Conservation (phyloP, 1,140 invertebrate genomes). For the Drosophila setifemur region DNA sequence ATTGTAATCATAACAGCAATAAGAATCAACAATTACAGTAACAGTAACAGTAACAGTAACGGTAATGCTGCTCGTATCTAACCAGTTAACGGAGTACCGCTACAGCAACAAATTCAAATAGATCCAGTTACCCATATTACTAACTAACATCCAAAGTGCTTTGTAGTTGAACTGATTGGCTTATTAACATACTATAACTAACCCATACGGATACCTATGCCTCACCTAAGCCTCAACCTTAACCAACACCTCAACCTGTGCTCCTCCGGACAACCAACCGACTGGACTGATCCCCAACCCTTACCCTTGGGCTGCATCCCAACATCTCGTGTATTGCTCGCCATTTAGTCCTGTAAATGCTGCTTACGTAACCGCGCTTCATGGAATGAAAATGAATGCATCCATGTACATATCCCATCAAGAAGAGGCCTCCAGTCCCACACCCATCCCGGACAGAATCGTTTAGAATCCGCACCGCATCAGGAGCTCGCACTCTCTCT, state of each 20-base stretch:
- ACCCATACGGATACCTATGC: conserved; percentile 3
- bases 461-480: conserved; percentile 30
- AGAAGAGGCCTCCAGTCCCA: background rate
- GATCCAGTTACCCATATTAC: conserved; percentile 39
- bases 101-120: conserved; percentile 30
- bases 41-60: conserved; percentile 41
- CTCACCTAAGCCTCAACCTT: background rate
- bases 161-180: conserved; percentile 73
- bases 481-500: conserved; percentile 17
- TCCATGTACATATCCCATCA: conserved; percentile 28
- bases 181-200: conserved; percentile 39
- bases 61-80: conserved; percentile 35
- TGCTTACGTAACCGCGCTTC: conserved; percentile 32
- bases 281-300: too few species aligned
- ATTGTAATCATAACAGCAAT: conserved; percentile 70
- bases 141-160: conserved; percentile 53
- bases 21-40: conserved; percentile 39
- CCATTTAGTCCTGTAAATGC: conserved; percentile 8
- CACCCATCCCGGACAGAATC: background rate
- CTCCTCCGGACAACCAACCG: too few species aligned
- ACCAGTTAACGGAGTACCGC: conserved; percentile 32
- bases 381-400: conserved; percentile 8
- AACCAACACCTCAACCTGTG: too few species aligned
- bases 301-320: background rate
- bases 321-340: conserved; percentile 1